Evolutionary conservation across 2,113 vertebrate species (phyloP).

Genomic region (Glareola pratincola): DNA sequence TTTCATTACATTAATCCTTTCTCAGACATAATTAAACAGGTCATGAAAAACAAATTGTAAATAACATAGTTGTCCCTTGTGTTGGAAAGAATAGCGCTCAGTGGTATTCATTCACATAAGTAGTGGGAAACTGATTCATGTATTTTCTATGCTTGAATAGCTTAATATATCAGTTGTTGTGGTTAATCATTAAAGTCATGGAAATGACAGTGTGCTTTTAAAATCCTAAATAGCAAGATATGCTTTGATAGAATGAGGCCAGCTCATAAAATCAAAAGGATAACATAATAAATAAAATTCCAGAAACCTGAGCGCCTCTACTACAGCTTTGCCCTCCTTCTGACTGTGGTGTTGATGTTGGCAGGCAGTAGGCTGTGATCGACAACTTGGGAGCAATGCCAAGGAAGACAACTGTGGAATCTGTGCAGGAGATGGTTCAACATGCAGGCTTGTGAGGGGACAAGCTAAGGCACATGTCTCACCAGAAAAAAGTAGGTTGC

Average conservation of each 20-base stretch:
- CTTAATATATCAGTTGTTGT: not conserved
- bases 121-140: not conserved
- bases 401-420: constrained; percentile 91
- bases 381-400: constrained; percentile 85
- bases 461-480: constrained; percentile 83
- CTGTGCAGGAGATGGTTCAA: constrained; percentile 87
- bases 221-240: not conserved
- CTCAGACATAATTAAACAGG: constrained; percentile 22
- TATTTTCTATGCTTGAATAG: not conserved
- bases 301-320: constrained; percentile 51
- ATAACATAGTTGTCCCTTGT: not conserved
- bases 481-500: constrained; percentile 85
- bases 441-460: constrained; percentile 90
- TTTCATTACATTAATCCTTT: constrained; percentile 24
- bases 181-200: constrained; percentile 23
- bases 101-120: not conserved
- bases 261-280: constrained; percentile 35
- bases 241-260: constrained; percentile 50
- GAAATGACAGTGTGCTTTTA: constrained; percentile 26
- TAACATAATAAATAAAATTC: constrained; percentile 56
- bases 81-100: not conserved
- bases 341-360: constrained; percentile 72
- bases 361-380: constrained; percentile 92
- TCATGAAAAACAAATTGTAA: constrained; percentile 35
- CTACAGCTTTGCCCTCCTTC: constrained; percentile 52